Evolutionary conservation across 2,113 vertebrate species (phyloP).

Genomic region (Pteropus alecto): DNA sequence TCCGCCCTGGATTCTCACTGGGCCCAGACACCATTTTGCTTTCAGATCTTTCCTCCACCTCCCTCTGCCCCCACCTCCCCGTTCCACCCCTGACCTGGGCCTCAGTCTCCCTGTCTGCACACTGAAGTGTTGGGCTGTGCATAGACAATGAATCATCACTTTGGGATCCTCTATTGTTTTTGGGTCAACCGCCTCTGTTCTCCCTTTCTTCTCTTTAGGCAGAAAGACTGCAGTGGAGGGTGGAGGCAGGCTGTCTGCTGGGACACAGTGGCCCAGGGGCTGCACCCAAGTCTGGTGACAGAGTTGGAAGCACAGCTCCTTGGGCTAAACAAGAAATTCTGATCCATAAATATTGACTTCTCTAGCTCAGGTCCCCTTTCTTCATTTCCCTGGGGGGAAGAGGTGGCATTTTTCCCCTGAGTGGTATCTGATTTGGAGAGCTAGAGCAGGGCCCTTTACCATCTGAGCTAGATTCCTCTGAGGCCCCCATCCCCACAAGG

Average conservation of each 20-base stretch:
- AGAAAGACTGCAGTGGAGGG: constrained; percentile 22
- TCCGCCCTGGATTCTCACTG: neutral
- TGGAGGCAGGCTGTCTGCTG: neutral
- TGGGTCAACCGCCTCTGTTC: constrained; percentile 42
- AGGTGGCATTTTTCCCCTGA: neutral
- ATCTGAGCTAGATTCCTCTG: neutral
- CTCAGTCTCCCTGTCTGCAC: constrained; percentile 47
- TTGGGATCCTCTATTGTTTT: constrained; percentile 65
- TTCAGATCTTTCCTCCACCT: neutral
- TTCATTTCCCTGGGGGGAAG: neutral
- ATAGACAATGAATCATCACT: constrained; percentile 67
- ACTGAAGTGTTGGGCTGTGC: constrained; percentile 27
- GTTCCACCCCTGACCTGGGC: neutral
- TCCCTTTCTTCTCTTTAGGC: constrained; percentile 18
- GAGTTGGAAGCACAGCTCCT: neutral
- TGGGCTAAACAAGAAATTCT: neutral
- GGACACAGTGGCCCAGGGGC: neutral
- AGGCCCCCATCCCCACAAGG: neutral
- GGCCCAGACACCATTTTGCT: neutral
- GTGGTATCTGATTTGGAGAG: neutral
- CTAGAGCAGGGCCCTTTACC: neutral
- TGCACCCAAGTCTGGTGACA: neutral
- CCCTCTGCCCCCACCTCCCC: too few species aligned
- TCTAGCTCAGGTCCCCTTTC: neutral
- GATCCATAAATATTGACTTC: neutral